Evolutionary conservation across 2,888 invertebrate species (phyloP), one percentile per base, ranked within the genome.

Genomic region (Cheiracanthium punctorium): DNA sequence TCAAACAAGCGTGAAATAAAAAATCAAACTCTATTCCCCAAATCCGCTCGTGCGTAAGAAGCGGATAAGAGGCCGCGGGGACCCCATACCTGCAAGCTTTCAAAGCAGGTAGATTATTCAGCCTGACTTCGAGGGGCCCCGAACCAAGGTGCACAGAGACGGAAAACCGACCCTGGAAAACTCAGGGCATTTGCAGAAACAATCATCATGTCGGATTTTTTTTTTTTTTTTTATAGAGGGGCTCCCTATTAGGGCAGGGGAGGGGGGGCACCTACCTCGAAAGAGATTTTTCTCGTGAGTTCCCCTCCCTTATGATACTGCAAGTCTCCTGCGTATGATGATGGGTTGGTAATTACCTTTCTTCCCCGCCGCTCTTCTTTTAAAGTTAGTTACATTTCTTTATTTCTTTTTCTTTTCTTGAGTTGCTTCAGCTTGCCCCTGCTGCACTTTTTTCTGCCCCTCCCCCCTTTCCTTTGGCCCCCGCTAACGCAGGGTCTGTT

Each of bases 291-390:
- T n/a, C n/a, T 71, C 72, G 69, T 58, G 82, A 58, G 28, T 14
- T 17, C 10, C 77, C 65, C 52, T 37, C 69, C 41, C 37, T 52
- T 52, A 52, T 33, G n/a, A n/a, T n/a, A n/a, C n/a, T n/a, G n/a
- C n/a, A n/a, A n/a, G n/a, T 30, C n/a, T 32, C 43, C 48, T 43
- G 17, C 20, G 32, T 32, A 10, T 12, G 69, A 69, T 70, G 84
- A 84, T 70, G 84, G 74, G 77, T 67, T 79, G 72, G 69, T 85
- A 85, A 85, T 85, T 85, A 79, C 84, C 73, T 73, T 76, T 82
- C 82, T 82, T 37, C 65, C 33, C 52, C 52, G 75, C 75, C 75
- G 75, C 75, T 20, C 41, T 75, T 33, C 20, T 20, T 69, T 69
- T 69, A 67, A 58, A 58, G 24, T 7, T 7, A 37, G 58, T 58